These are phyloP conservation scores for Micronycteris hirsuta DNA, from an alignment of 2,113 vertebrate genomes.

Conservation along the genomic window DNA sequence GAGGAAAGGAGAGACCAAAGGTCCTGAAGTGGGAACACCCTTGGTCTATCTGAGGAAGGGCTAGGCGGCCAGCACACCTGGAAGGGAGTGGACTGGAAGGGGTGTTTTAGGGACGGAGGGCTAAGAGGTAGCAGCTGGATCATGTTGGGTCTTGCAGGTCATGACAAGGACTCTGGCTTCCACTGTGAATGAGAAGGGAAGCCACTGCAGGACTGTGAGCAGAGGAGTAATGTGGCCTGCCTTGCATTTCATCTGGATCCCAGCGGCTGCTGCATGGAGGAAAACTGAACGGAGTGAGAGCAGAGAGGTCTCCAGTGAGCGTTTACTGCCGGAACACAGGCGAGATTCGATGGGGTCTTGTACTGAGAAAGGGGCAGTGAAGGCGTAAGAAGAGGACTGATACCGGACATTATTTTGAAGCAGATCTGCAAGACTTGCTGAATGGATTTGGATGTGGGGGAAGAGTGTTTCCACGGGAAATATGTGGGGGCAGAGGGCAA, in stretches of 20 bases:
- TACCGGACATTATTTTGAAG: not conserved
- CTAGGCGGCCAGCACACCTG: not conserved
- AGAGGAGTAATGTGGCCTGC: not conserved
- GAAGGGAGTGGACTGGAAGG: not conserved
- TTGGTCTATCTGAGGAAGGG: not conserved
- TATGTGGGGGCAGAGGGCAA: too few species aligned
- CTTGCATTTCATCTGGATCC: not conserved
- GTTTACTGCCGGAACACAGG: not conserved
- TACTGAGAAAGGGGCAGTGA: not conserved
- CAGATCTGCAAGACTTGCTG: not conserved
- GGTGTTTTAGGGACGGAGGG: not conserved
- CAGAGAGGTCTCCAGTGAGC: not conserved
- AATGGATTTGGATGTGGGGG: not conserved
- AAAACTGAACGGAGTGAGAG: not conserved
- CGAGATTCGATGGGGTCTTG: not conserved
- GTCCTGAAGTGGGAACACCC: not conserved
- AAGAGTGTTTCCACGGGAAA: not conserved
- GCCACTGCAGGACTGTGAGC: not conserved
- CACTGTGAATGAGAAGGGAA: not conserved
- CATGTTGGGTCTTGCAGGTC: not conserved
- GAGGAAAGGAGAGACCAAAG: not conserved
- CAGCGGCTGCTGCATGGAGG: not conserved
- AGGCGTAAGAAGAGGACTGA: not conserved
- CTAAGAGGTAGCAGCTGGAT: not conserved
- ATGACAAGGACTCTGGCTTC: not conserved